Evolutionary conservation across 2,113 vertebrate genomes (phyloP).

Genomic region (Brachypteracias leptosomus): DNA sequence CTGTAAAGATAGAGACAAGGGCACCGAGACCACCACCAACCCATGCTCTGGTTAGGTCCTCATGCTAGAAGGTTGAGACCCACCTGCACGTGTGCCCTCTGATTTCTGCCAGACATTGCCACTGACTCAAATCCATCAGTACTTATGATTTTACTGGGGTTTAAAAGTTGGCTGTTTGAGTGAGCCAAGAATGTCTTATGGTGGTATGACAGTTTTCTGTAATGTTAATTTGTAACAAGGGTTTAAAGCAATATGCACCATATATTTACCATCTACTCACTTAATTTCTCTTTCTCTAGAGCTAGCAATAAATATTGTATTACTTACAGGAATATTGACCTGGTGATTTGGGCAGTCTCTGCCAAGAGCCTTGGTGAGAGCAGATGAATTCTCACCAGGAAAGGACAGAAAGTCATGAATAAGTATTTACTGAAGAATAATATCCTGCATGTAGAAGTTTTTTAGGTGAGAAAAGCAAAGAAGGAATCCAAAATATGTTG

Average conservation of each 20-base stretch:
- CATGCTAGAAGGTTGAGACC: not conserved
- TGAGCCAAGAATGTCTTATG: not conserved
- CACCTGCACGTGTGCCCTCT: not conserved
- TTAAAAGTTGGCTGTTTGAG: not conserved
- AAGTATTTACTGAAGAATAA: not conserved
- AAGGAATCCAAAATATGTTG: conserved; percentile 23
- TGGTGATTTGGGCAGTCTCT: not conserved
- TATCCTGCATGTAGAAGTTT: not conserved
- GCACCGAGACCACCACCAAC: not conserved
- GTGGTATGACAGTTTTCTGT: not conserved
- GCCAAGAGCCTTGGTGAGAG: not conserved
- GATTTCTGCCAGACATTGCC: not conserved
- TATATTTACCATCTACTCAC: not conserved
- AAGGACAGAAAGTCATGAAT: not conserved
- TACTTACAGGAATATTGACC: not conserved
- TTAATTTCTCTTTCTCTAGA: not conserved
- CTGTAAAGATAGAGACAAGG: not conserved
- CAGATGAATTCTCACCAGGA: not conserved
- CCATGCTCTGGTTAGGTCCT: not conserved
- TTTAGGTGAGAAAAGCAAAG: conserved; percentile 15
- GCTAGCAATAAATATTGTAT: not conserved
- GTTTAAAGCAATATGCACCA: not conserved
- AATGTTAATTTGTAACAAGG: not conserved
- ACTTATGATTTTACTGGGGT: not conserved
- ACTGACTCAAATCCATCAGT: not conserved